Base-by-base conservation (phyloP, 2,888 invertebrate species). In the Acleris cristana region DNA sequence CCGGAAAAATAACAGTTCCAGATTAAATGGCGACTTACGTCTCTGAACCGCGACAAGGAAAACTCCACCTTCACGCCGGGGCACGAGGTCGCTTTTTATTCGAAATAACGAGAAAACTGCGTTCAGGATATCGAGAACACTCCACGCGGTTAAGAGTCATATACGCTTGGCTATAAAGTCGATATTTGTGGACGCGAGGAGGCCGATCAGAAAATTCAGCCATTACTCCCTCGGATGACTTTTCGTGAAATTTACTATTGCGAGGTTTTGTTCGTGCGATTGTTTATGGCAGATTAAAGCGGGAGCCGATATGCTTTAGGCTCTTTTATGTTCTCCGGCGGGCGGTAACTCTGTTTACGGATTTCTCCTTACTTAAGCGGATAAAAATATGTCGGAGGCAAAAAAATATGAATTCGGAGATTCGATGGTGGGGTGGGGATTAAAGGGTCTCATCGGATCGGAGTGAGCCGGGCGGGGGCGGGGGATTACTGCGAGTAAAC, bases 1-100 rank as follows among this genome's bases (percentile, higher is more conserved):
- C 87, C 87, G 88, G 88, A 87, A 88, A 87, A 87, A 88, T 88
- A 88, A 88, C 85, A 84, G 81, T 71, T 69, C 79, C 79, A 80
- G 84, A 87, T 86, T 87, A 87, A 87, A 85, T 80, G 83, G 75
- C 75, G 72, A 76, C 75, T 76, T 79, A 76, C 76, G 76, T 75
- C 79, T 77, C 69, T 53, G 49, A 18, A 26, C 34, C 76, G 69
- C 54, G 60, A 73, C 19, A 70, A 71, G 69, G 58, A 19, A 69
- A 19, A 44, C 71, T 69, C 64, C 80, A 75, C 71, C 49, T 3
- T 63, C 14, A 3, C 14, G 3, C 26, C 4, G 1, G 4, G 16
- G 2, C 16, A 49, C 14, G 49, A 34, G 23, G 45, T 69, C 73
- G 53, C 62, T 70, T 73, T 14, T 56, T 21, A 59, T 74, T 69